phyloP scores from a whole-genome alignment of 92 coral and sea anemone species.

The Heteractis magnifica region DNA sequence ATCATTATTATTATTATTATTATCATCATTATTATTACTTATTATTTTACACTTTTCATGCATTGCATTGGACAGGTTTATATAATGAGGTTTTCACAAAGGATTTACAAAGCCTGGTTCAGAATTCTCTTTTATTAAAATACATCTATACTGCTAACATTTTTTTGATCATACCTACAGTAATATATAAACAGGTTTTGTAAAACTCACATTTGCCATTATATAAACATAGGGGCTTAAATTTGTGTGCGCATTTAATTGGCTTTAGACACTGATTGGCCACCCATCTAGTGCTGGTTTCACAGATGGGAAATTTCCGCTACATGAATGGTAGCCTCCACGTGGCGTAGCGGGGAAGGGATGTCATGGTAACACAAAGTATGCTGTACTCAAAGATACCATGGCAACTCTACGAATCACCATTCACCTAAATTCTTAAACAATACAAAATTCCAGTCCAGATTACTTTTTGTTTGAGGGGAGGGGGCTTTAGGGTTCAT shows the following conservation, averaged over 20 bases:
- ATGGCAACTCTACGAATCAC: slow-evolving; percentile 3
- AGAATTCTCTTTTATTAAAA: not conserved
- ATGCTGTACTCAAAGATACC: not conserved
- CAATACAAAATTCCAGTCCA: too few relatives aligned
- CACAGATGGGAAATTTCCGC: slow-evolving; percentile 9
- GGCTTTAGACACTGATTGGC: slow-evolving; percentile 4
- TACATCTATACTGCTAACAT: not conserved
- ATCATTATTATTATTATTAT: too few relatives aligned
- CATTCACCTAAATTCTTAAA: not conserved
- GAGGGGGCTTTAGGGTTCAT: too few relatives aligned
- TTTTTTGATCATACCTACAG: not conserved
- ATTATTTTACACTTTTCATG: not conserved
- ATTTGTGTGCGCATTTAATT: not conserved
- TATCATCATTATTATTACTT: too few relatives aligned
- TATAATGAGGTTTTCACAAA: not conserved
- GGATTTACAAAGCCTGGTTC: not conserved
- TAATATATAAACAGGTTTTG: not conserved
- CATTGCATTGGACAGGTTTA: not conserved
- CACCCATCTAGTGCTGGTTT: slow-evolving; percentile 2
- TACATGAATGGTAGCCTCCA: slow-evolving; percentile 10
- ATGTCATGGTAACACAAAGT: not conserved
- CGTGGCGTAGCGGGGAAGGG: slow-evolving; percentile 11
- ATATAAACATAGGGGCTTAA: not conserved
- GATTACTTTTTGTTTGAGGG: too few relatives aligned
- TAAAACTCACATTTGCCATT: not conserved